Percentiles rank a stretch among this genome's conserved stretches.
phyloP scores from a whole-genome alignment of 2,113 vertebrate genomes.

The Mixornis gularis region DNA sequence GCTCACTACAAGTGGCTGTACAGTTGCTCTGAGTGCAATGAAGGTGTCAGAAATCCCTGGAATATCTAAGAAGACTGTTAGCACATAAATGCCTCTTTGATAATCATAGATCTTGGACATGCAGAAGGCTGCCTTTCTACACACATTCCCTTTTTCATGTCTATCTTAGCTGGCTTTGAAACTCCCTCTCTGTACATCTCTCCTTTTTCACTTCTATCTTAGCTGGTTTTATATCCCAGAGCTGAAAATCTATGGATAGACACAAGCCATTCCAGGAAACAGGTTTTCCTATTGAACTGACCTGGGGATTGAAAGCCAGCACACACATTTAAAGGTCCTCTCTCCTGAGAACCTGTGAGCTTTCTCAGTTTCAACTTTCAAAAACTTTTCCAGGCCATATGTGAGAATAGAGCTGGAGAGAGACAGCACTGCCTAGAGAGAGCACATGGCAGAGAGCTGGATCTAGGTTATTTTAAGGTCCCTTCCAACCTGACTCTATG shows the following conservation, averaged over 20 bases:
- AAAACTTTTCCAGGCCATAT: not conserved
- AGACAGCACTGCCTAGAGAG: not conserved
- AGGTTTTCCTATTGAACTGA: not conserved
- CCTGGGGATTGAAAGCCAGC: not conserved
- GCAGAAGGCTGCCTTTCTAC: not conserved
- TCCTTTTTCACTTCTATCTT: not conserved
- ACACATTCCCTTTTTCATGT: not conserved
- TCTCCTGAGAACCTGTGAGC: not conserved
- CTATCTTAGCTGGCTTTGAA: not conserved
- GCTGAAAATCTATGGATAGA: not conserved
- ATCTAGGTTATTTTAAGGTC: not conserved
- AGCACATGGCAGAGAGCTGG: not conserved
- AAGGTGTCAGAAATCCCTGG: not conserved
- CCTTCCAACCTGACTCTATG: not conserved
- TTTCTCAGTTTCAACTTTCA: not conserved
- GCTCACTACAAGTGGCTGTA: rapidly evolving
- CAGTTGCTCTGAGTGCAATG: not conserved
- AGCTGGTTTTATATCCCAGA: not conserved
- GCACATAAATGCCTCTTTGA: not conserved
- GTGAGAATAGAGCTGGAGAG: not conserved
- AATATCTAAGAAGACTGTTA: not conserved
- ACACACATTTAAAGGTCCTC: not conserved
- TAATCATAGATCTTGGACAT: not conserved
- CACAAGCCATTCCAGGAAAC: not conserved
- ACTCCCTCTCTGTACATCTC: not conserved